Conservation (phyloP, 1,140 invertebrate genomes). For the Holotrichia oblita region DNA sequence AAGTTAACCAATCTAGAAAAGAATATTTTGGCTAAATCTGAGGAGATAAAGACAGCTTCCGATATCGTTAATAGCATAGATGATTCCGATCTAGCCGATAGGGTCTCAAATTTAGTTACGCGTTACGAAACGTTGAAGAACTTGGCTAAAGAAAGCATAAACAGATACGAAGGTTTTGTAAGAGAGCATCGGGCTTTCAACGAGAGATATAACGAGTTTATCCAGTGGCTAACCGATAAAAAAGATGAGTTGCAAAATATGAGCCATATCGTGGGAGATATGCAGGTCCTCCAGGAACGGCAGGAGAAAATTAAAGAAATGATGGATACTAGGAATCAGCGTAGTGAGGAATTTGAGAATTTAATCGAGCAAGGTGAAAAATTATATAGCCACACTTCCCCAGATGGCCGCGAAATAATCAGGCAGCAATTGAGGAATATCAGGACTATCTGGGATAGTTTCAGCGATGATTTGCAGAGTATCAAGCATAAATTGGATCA, state of each 20-base stretch:
- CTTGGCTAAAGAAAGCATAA: conserved; percentile 80
- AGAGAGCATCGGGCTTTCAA: conserved; percentile 88
- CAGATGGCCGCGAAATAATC: conserved; percentile 91
- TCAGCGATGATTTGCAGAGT: conserved; percentile 83
- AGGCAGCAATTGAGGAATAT: conserved; percentile 87
- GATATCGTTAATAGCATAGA: conserved; percentile 78
- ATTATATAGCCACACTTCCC: conserved; percentile 91
- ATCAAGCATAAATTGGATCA: conserved; percentile 85
- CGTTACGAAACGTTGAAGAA: conserved; percentile 88
- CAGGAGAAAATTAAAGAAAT: conserved; percentile 86
- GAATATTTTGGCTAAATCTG: conserved; percentile 76
- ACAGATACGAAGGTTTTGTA: conserved; percentile 83
- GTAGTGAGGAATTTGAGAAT: conserved; percentile 84
- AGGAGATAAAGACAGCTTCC: conserved; percentile 75
- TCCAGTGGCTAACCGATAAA: conserved; percentile 77
- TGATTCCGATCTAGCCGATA: conserved; percentile 78
- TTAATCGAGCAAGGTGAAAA: conserved; percentile 91
- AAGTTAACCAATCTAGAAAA: conserved; percentile 79
- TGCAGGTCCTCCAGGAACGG: conserved; percentile 83
- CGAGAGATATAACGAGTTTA: conserved; percentile 77
- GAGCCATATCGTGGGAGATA: conserved; percentile 88
- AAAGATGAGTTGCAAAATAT: conserved; percentile 78
- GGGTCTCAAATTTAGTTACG: conserved; percentile 81
- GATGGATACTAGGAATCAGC: conserved; percentile 81
- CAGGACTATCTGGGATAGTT: conserved; percentile 85